phyloP scores from a whole-genome alignment of 1,140 invertebrate genomes.

The Pseudomyrmex sp. region DNA sequence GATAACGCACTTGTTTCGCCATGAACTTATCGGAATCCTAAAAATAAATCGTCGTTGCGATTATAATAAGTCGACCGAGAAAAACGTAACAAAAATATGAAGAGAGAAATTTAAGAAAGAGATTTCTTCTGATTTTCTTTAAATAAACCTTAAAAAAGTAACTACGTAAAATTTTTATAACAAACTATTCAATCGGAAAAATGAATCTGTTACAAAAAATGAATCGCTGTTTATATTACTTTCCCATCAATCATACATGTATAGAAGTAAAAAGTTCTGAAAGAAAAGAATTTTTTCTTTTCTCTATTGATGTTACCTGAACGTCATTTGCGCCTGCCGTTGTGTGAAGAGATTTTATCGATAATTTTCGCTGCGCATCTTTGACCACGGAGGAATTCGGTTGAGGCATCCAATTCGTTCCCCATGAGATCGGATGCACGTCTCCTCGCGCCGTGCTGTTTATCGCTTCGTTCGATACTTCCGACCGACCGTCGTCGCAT shows the following conservation, averaged over 20 bases:
- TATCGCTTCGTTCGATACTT: conserved; percentile 66
- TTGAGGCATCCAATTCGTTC: conserved; percentile 71
- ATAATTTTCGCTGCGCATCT: conserved; percentile 70
- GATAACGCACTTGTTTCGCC: conserved; percentile 60
- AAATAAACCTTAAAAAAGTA: neutral
- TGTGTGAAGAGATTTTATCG: conserved; percentile 70
- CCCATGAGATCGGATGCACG: conserved; percentile 72
- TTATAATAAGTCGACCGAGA: neutral
- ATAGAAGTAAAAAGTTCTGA: neutral
- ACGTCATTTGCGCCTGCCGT: conserved; percentile 57
- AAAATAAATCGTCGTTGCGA: neutral
- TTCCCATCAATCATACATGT: neutral
- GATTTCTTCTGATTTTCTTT: too few relatives aligned
- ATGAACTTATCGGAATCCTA: conserved; percentile 53
- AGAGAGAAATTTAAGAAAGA: too few relatives aligned
- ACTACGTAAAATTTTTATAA: neutral
- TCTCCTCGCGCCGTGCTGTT: conserved; percentile 15
- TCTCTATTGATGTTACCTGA: neutral
- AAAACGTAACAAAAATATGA: too few relatives aligned
- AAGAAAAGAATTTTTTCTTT: neutral
- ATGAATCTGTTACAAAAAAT: too few relatives aligned
- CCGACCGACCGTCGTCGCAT: conserved; percentile 73
- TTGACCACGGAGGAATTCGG: conserved; percentile 71
- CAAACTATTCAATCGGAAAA: too few relatives aligned
- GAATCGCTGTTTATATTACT: too few relatives aligned